Base-by-base conservation (phyloP, 2,888 invertebrate species). In the Troilus luridus region DNA sequence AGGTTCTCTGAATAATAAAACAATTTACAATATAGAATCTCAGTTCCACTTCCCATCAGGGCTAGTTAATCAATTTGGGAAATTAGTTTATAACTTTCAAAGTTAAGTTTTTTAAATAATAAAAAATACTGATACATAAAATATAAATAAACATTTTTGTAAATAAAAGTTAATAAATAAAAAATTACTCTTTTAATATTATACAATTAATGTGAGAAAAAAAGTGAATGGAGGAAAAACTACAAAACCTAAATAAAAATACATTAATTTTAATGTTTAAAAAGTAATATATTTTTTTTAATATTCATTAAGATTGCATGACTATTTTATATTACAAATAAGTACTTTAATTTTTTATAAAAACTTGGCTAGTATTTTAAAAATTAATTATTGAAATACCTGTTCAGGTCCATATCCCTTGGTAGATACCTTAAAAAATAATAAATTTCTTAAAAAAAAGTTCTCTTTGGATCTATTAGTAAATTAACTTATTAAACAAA, bases 341-440 rank as follows among this genome's bases (percentile, higher is more conserved):
- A 77, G 17, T 41, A 77, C 8, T 77, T 77, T 27, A 77, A 24
- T 41, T 41, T 27, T 77, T 14, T 41, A 27, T 77, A 14, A n/a
- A 77, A 77, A 77, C 27, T 77, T 77, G 7, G 14, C 27, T 41
- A 77, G 41, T 5, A 85, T 85, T 56, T 85, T 54, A 56, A 58
- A 56, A 85, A 85, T 85, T 56, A 85, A 85, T 85, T 56, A 56
- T 56, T 85, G 21, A 56, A 41, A 85, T 85, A 85, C 85, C 85
- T 85, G 85, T 85, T 85, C 56, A 85, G 56, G n/a, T 85, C 85
- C 85, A 85, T 85, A 58, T 85, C 85, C 85, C 85, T 85, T 54
- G 85, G 85, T 56, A 85, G n/a, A 85, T 85, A 85, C 85, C 85
- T 85, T 58, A 56, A 85, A 85, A 85, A 85, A 85, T 56, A 56